These are phyloP conservation scores for Coryphaenoides rupestris DNA, from an alignment of 2,113 vertebrate species.

Conservation along the genomic window DNA sequence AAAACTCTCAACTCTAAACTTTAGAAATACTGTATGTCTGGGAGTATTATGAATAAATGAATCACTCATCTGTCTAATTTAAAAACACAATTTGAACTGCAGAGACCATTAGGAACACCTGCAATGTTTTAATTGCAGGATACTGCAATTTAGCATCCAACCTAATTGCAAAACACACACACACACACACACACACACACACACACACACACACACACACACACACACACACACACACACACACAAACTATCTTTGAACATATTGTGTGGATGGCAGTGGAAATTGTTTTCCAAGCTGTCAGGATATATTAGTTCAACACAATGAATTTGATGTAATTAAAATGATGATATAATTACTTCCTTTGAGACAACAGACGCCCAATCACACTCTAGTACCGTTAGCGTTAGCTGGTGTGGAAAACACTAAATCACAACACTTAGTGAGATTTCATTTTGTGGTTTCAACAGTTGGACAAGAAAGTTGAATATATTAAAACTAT, in stretches of 20 bases:
- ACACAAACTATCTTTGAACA: background rate
- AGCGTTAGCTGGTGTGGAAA: background rate
- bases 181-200: background rate
- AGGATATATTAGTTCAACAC: background rate
- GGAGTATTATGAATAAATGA: background rate
- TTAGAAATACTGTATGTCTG: background rate
- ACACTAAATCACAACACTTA: background rate
- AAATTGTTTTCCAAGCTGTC: background rate
- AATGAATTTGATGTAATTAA: slow-evolving; percentile 1
- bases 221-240: background rate
- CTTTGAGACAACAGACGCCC: background rate
- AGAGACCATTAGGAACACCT: background rate
- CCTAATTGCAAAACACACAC: background rate
- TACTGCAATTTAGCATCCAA: background rate
- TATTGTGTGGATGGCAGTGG: background rate
- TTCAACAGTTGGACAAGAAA: no score
- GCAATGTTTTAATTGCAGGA: background rate
- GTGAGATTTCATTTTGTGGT: background rate
- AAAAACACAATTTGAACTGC: background rate
- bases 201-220: no score
- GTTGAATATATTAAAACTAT: no score
- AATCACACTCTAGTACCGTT: background rate
- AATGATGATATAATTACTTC: background rate
- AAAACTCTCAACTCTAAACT: background rate
- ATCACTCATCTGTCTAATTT: background rate